A percentile compares a stretch with the other conserved stretches of the same genome.
Evolutionary conservation across 2,113 vertebrate species (phyloP).

Genomic region (Terrapene triunguis): DNA sequence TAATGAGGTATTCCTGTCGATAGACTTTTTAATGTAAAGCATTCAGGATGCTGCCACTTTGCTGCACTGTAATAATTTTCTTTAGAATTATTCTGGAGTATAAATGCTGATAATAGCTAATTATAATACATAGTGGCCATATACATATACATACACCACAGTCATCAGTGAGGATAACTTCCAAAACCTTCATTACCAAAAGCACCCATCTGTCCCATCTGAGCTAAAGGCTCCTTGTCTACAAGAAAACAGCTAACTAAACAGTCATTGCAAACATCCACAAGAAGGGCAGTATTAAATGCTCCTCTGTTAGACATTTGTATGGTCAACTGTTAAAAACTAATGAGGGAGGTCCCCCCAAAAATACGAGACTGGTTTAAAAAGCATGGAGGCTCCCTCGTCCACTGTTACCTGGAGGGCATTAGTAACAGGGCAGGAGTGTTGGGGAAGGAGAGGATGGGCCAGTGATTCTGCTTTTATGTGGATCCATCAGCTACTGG

Average conservation of each 20-base stretch:
- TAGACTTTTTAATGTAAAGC: neutral
- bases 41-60: neutral
- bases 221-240: conserved; percentile 50
- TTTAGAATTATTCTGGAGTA: conserved; percentile 24
- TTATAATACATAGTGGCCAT: neutral
- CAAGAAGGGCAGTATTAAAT: conserved; percentile 27
- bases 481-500: neutral
- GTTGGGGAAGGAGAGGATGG: neutral
- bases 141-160: neutral
- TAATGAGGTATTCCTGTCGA: neutral
- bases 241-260: conserved; percentile 3
- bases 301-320: conserved; percentile 42
- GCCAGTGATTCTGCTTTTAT: neutral
- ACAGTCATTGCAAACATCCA: conserved; percentile 15
- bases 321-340: conserved; percentile 67
- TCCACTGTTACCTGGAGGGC: neutral
- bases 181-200: conserved; percentile 8
- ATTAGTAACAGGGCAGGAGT: neutral
- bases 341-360: conserved; percentile 24
- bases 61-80: conserved; percentile 7
- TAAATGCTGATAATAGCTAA: conserved; percentile 44
- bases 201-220: neutral
- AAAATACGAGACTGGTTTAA: conserved; percentile 48
- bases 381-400: too few species aligned
- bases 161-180: neutral